Conservation (phyloP, 2,797 vertebrate genomes). For the Antennarius maculatus region DNA sequence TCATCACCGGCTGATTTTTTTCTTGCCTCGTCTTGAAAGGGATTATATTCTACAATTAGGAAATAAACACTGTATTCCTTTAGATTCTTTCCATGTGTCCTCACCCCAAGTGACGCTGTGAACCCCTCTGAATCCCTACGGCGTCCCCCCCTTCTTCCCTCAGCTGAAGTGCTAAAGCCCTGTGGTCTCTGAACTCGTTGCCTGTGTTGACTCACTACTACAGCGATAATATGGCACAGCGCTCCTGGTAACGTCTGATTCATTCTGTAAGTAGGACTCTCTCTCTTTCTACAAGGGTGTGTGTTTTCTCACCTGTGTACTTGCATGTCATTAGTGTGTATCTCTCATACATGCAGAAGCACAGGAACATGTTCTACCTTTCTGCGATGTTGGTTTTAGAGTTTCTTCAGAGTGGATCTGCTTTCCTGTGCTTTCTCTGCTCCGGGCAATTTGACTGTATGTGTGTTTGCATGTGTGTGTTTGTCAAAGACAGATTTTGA, state of each 20-base stretch:
- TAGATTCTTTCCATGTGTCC: slow-evolving; percentile 37
- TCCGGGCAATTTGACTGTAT: slow-evolving; percentile 53
- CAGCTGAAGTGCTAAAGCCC: slow-evolving; percentile 53
- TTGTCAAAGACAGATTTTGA: slow-evolving; percentile 74
- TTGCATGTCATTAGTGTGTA: slow-evolving; percentile 52
- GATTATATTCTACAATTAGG: slow-evolving; percentile 61
- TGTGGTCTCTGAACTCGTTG: slow-evolving; percentile 61
- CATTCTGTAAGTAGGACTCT: slow-evolving; percentile 81
- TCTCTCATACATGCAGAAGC: slow-evolving; percentile 42
- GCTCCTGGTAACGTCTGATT: slow-evolving; percentile 78
- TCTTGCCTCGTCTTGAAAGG: slow-evolving; percentile 44
- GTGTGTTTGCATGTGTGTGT: slow-evolving; percentile 49
- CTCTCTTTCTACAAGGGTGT: slow-evolving; percentile 26
- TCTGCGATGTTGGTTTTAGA: slow-evolving; percentile 67
- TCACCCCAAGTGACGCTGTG: slow-evolving; percentile 48
- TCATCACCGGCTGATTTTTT: slow-evolving; percentile 42
- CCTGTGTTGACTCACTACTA: slow-evolving; percentile 66
- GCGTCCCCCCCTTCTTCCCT: slow-evolving; percentile 9
- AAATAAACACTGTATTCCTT: slow-evolving; percentile 50
- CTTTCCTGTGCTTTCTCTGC: slow-evolving; percentile 69
- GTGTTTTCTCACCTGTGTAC: slow-evolving; percentile 36
- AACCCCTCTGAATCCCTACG: slow-evolving; percentile 49
- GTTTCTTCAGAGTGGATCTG: slow-evolving; percentile 66
- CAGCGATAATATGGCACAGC: slow-evolving; percentile 65
- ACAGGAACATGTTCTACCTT: slow-evolving; percentile 38